A percentile compares a stretch with the other conserved stretches of the same genome.
Conservation (phyloP, 2,888 invertebrate species). For the Linyphia triangularis region DNA sequence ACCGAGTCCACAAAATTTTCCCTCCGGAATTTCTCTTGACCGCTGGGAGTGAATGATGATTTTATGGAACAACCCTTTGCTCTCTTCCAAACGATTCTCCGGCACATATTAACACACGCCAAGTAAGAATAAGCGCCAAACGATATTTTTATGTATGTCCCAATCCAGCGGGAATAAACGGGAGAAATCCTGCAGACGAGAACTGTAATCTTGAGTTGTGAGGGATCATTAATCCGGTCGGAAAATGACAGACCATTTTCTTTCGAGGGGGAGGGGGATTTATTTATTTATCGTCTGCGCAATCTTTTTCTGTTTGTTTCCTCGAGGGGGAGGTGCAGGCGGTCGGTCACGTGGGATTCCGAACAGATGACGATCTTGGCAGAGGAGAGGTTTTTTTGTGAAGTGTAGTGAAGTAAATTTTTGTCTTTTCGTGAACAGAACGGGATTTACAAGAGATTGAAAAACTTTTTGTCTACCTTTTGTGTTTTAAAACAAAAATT, state of each 20-base stretch:
- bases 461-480: background rate
- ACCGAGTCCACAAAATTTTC: background rate
- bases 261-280: constrained; percentile 22
- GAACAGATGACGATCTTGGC: constrained; percentile 43
- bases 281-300: constrained; percentile 46
- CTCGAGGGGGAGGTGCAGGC: background rate
- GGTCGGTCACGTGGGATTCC: constrained; percentile 35
- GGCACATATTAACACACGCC: constrained; percentile 5
- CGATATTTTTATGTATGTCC: constrained; percentile 70
- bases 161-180: constrained; percentile 38
- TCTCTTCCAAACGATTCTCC: background rate
- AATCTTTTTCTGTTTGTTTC: constrained; percentile 14
- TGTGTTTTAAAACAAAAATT: background rate
- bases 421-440: too few relatives aligned
- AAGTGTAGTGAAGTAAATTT: too few relatives aligned
- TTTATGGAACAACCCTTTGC: background rate
- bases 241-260: constrained; percentile 74
- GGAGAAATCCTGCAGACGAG: background rate
- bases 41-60: background rate
- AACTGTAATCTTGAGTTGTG: constrained; percentile 51
- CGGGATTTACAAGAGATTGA: too few relatives aligned
- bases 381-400: too few relatives aligned
- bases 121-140: constrained; percentile 18
- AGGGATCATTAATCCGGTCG: constrained; percentile 62
- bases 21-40: background rate